Percentiles rank a stretch among this genome's conserved stretches.
Conservation (phyloP, 2,888 invertebrate genomes). For the Protophormia terraenovae region DNA sequence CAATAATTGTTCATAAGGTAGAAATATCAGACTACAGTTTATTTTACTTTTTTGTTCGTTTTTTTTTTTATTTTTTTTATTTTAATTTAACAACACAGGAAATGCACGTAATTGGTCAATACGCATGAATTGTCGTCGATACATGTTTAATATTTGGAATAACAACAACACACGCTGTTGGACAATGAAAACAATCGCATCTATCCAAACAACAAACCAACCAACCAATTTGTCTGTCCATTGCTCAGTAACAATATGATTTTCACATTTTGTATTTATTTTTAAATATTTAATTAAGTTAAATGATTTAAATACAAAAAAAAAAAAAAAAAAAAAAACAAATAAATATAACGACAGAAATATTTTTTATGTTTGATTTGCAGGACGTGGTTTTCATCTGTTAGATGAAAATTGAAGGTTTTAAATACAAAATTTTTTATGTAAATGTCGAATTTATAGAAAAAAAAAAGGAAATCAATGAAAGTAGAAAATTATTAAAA, state of each 20-base stretch:
- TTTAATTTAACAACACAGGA: slow-evolving; percentile 69
- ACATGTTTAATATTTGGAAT: slow-evolving; percentile 34
- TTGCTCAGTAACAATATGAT: neutral
- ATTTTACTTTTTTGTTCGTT: neutral
- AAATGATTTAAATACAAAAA: slow-evolving; percentile 38
- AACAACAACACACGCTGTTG: slow-evolving; percentile 28
- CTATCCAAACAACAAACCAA: neutral
- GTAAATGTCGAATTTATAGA: too few species aligned
- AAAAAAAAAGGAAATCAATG: too few species aligned
- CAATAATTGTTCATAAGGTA: slow-evolving; percentile 4
- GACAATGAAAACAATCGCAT: slow-evolving; percentile 17
- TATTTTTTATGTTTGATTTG: neutral
- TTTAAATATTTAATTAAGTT: slow-evolving; percentile 40
- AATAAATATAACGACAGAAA: neutral
- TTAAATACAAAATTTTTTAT: too few species aligned
- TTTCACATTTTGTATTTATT: neutral
- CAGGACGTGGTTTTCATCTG: neutral
- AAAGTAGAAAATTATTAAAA: too few species aligned
- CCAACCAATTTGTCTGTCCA: neutral
- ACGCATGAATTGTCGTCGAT: slow-evolving; percentile 64
- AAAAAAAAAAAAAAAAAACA: slow-evolving; percentile 11
- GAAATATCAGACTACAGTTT: slow-evolving; percentile 19
- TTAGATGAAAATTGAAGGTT: too few species aligned
- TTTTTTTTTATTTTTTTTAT: neutral
- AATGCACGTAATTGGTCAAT: slow-evolving; percentile 77